phyloP scores from a whole-genome alignment of 1,140 invertebrate genomes.

The Grapholita molesta region DNA sequence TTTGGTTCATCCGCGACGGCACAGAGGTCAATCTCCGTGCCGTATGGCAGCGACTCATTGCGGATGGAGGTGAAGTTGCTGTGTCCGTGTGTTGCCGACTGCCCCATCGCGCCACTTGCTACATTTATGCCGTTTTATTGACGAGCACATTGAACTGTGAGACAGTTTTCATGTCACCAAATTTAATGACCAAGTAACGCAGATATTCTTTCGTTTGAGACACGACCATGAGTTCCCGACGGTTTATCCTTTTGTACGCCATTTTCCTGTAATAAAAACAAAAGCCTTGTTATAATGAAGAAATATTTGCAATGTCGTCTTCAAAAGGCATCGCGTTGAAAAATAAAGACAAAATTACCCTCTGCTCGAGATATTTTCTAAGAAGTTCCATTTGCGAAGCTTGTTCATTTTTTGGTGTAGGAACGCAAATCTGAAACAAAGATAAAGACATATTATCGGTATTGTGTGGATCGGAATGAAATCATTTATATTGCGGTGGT shows the following conservation, averaged over 20 bases:
- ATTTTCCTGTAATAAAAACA: slow-evolving; percentile 54
- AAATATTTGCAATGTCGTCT: slow-evolving; percentile 21
- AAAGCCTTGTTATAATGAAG: slow-evolving; percentile 35
- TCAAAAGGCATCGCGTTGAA: slow-evolving; percentile 5
- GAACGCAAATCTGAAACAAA: slow-evolving; percentile 43
- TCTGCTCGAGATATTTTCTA: slow-evolving; percentile 37
- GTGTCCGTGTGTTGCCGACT: slow-evolving; percentile 48
- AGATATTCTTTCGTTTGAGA: slow-evolving; percentile 35
- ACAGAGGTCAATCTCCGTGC: slow-evolving; percentile 44
- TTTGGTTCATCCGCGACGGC: slow-evolving; percentile 68
- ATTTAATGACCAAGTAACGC: slow-evolving; percentile 15
- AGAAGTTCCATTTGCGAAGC: slow-evolving; percentile 42
- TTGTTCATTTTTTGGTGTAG: slow-evolving; percentile 48
- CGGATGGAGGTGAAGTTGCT: slow-evolving; percentile 47
- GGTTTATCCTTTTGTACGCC: slow-evolving; percentile 38
- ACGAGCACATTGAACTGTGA: background rate
- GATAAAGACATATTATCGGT: background rate
- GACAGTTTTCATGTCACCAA: slow-evolving; percentile 2
- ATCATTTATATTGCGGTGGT: background rate
- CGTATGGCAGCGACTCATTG: slow-evolving; percentile 51
- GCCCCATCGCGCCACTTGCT: slow-evolving; percentile 55
- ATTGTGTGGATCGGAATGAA: background rate
- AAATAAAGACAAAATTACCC: slow-evolving; percentile 36
- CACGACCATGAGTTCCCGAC: slow-evolving; percentile 29
- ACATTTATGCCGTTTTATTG: slow-evolving; percentile 44